These are phyloP conservation scores for Aphidius ervi DNA, from an alignment of 1,140 invertebrate species.

Conservation along the genomic window DNA sequence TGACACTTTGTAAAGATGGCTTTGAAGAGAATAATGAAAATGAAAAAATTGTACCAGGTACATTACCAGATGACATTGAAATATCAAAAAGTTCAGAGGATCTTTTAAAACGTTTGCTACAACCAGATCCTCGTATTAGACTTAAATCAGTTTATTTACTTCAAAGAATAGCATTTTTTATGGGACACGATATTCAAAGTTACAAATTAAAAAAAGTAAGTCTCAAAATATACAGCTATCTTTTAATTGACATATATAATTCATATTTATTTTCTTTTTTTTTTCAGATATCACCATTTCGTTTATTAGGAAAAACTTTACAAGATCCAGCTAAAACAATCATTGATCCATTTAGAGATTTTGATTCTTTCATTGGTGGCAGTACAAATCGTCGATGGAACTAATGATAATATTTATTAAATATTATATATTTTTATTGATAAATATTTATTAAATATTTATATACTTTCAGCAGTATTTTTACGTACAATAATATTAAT, in stretches of 20 bases:
- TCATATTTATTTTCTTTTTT: conserved; percentile 3
- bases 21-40: not conserved
- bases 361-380: conserved; percentile 11
- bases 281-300: conserved; percentile 9
- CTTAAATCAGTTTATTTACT: conserved; percentile 46
- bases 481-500: too few species aligned
- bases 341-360: not conserved
- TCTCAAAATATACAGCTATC: not conserved
- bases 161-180: conserved; percentile 53
- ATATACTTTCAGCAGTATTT: too few species aligned
- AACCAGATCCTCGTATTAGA: conserved; percentile 45
- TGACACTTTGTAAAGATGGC: conserved; percentile 13
- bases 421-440: too few species aligned
- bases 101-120: conserved; percentile 49
- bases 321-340: too few species aligned
- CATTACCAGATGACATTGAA: conserved; percentile 31
- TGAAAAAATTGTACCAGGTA: conserved; percentile 22
- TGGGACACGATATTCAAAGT: conserved; percentile 44
- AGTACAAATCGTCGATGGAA: conserved; percentile 9
- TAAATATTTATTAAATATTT: too few species aligned
- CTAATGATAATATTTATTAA: not conserved
- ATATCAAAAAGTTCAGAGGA: conserved; percentile 40
- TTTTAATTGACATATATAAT: not conserved
- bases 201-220: conserved; percentile 42
- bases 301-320: conserved; percentile 1